Evolutionary conservation across 2,888 invertebrate genomes (phyloP), one percentile per base, ranked within the genome.

Genomic region (Eupelmus urozonus): DNA sequence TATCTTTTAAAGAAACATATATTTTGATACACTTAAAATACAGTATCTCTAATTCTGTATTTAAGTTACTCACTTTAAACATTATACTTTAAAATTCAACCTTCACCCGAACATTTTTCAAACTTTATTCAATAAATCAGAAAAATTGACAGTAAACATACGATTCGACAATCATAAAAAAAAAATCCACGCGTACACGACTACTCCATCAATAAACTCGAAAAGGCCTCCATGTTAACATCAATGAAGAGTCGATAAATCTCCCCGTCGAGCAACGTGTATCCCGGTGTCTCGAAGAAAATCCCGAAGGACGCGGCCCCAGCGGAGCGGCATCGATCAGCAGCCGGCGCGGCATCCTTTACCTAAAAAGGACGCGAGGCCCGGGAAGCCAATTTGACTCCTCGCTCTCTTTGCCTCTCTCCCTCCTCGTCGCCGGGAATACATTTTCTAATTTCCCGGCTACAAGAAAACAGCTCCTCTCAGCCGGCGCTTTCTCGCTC

Each of bases 381-480:
- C 27, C 27, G 13, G 20, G 60, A 53, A 65, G 11, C 65, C 49
- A 75, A 75, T 66, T 66, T 49, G 66, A 75, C 66, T 63, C n/a
- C n/a, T 34, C 29, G 29, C 60, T 49, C 49, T 23, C 60, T 7
- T 45, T 1, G n/a, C n/a, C n/a, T n/a, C n/a, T n/a, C n/a, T n/a
- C n/a, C n/a, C n/a, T n/a, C n/a, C n/a, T n/a, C n/a, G n/a, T n/a
- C n/a, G n/a, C 23, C 45, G 18, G 11, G 51, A 53, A 59, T 69
- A 69, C 42, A 51, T 67, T 75, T 75, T 75, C 66, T 75, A 75
- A 76, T 69, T 76, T 69, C 16, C 49, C 40, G 51, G 27, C 42
- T 42, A 29, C 59, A 25, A 60, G 62, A 75, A 67, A 60, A 18
- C 45, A 40, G n/a, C 51, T 65, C 20, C 2, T 34, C 1, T 18